Base-by-base conservation (phyloP, 2,113 vertebrate genomes). In the Daboia siamensis region DNA sequence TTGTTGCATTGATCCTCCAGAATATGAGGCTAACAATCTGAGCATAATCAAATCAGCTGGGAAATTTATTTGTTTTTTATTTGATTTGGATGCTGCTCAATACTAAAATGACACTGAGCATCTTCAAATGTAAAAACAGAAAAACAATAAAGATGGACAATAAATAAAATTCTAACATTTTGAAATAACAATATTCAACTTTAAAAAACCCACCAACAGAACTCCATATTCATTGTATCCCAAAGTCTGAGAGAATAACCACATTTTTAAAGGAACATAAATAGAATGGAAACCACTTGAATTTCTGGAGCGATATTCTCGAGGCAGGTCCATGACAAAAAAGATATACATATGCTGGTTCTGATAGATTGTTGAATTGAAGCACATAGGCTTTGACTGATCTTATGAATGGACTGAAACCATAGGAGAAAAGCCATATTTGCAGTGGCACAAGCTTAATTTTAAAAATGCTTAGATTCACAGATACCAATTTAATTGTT, bases 11-110 rank as follows among this genome's bases (percentile, higher is more conserved):
- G 39, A 39, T 44, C 54, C 57, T 44, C 39, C 39, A 86, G 55
- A 48, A 86, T 86, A 17, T 9, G 24, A 57, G 17, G 23, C 20
- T 48, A 59, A 59, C 9, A 86, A 44, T 29, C 54, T 46, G 26
- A 56, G 33, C 12, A 44, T 57, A 52, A 51, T 29, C 61, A 90
- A 52, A 5, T 90, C 46, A 90, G 15, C 11, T 74, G n/a, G 48
- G 51, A 90, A 52, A 17, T 33, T 24, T 54, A 39, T 80, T 80
- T 69, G 64, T 17, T 69, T 69, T 74, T 80, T 33, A 80, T 44
- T 44, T 80, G 92, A 94, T 92, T 96, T 95, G 87, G 2, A 46
- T 55, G 9, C 26, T 59, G 85, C 24, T 56, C 20, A 29, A 61
- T 48, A 23, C 1, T 59, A 21, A 86, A 33, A 59, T 84, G 23